A percentile compares a stretch with the other conserved stretches of the same genome.
These are phyloP conservation scores for Seriola aureovittata DNA, from an alignment of 2,113 vertebrate genomes.

Conservation along the genomic window DNA sequence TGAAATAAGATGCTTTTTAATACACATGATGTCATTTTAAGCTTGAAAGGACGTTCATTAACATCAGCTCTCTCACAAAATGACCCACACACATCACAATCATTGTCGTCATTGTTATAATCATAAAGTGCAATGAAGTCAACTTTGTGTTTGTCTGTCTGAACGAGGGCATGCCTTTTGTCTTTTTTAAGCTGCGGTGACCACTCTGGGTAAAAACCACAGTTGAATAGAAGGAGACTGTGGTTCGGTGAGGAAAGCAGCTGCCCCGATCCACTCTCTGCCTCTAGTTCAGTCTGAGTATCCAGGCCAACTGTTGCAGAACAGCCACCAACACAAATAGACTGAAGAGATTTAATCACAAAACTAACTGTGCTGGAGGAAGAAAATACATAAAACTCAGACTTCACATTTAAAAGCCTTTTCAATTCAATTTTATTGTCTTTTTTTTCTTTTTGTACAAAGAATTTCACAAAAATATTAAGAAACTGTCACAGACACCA, in stretches of 20 bases:
- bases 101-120: conserved; percentile 16
- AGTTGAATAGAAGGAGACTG: conserved; percentile 63
- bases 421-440: conserved; percentile 72
- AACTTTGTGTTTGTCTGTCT: conserved; percentile 33
- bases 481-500: conserved; percentile 76
- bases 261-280: conserved; percentile 50
- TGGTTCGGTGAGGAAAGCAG: conserved; percentile 52
- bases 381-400: not conserved
- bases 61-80: not conserved
- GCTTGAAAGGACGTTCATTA: not conserved
- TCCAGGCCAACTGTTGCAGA: conserved; percentile 53
- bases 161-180: conserved; percentile 62
- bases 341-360: conserved; percentile 46
- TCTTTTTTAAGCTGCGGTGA: conserved; percentile 79
- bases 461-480: conserved; percentile 84
- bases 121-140: conserved; percentile 18
- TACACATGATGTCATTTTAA: not conserved
- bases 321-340: conserved; percentile 61
- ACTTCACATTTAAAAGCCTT: conserved; percentile 30
- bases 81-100: not conserved
- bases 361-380: conserved; percentile 2
- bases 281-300: conserved; percentile 34
- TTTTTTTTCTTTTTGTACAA: conserved; percentile 81
- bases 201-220: conserved; percentile 70
- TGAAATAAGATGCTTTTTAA: conserved; percentile 1